Evolutionary conservation across 1,140 invertebrate species (phyloP).

Genomic region (Oedothorax gibbosus): DNA sequence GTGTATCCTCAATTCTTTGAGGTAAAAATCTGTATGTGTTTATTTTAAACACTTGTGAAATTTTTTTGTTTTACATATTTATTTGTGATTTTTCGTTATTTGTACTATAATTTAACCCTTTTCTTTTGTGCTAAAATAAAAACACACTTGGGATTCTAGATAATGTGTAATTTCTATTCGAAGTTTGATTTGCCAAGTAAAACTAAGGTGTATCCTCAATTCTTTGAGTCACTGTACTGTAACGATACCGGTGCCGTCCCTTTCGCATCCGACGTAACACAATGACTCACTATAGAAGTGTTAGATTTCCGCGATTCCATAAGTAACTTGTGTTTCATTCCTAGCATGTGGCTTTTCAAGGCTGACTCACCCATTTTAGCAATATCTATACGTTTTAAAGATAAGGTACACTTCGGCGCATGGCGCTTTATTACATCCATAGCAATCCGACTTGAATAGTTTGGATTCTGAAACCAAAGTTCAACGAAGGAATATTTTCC

Average conservation of each 20-base stretch:
- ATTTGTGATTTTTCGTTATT: too few species aligned
- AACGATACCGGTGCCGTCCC: not conserved
- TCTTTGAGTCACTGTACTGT: too few species aligned
- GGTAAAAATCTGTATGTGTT: too few species aligned
- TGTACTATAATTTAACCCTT: too few species aligned
- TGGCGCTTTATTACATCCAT: not conserved
- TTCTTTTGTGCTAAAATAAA: too few species aligned
- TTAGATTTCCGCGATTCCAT: not conserved
- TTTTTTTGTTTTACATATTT: too few species aligned
- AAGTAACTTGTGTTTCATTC: not conserved
- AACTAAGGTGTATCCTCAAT: too few species aligned
- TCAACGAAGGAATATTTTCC: not conserved
- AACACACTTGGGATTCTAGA: too few species aligned
- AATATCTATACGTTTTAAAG: not conserved
- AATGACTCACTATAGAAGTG: not conserved
- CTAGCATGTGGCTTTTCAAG: not conserved
- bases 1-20: too few species aligned
- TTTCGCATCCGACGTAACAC: slow-evolving; percentile 5
- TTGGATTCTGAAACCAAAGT: not conserved
- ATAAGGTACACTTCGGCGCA: not conserved
- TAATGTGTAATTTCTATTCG: too few species aligned
- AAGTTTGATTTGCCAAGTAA: too few species aligned
- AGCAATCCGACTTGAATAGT: not conserved
- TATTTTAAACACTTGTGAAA: too few species aligned
- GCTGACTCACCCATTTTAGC: slow-evolving; percentile 5